These are phyloP conservation scores for Apotomis capreana DNA, from an alignment of 2,888 invertebrate species.

Conservation along the genomic window DNA sequence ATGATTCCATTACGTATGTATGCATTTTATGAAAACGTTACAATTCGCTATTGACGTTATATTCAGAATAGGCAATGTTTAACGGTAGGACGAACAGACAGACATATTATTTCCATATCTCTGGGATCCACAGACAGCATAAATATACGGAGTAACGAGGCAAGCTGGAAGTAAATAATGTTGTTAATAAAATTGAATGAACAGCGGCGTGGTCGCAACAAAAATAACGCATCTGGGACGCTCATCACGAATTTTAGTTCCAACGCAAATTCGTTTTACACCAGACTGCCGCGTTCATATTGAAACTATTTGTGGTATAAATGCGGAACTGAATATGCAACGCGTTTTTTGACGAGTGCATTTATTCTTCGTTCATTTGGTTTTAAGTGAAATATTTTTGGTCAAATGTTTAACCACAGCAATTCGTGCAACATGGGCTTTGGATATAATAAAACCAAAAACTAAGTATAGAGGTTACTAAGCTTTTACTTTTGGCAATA, in stretches of 20 bases:
- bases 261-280: constrained; percentile 63
- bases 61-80: constrained; percentile 24
- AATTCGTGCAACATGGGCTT: constrained; percentile 21
- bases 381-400: constrained; percentile 19
- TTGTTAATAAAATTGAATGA: constrained; percentile 73
- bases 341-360: constrained; percentile 46
- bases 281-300: constrained; percentile 60
- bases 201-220: constrained; percentile 63
- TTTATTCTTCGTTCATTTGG: neutral
- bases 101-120: constrained; percentile 33
- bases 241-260: constrained; percentile 62
- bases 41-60: constrained; percentile 7
- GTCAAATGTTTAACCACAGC: constrained; percentile 35
- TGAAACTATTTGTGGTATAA: constrained; percentile 56
- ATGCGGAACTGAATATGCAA: constrained; percentile 43
- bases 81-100: constrained; percentile 23
- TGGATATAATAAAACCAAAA: neutral
- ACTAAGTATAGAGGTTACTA: neutral
- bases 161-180: constrained; percentile 54
- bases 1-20: neutral
- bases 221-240: constrained; percentile 74
- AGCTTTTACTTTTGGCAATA: neutral
- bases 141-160: constrained; percentile 41
- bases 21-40: neutral
- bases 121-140: constrained; percentile 34